Evolutionary conservation across 1,140 invertebrate species (phyloP).

Genomic region (Penaeus vannamei): DNA sequence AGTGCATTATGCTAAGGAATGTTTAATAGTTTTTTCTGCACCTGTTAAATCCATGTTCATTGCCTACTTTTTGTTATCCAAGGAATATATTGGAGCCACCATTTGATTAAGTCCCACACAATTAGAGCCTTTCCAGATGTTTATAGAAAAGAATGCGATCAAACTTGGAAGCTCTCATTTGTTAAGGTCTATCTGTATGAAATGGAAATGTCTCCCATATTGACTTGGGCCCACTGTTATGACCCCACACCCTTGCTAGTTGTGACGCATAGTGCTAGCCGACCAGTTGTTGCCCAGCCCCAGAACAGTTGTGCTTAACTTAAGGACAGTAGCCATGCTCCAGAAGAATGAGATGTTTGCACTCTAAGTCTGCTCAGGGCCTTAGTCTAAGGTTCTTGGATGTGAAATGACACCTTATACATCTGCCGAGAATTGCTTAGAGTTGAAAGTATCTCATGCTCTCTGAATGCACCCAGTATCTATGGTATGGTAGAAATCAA

Average conservation of each 20-base stretch:
- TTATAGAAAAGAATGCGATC: too few relatives aligned
- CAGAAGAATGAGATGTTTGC: constrained; percentile 9
- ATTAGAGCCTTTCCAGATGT: too few relatives aligned
- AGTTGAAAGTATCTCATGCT: constrained; percentile 5
- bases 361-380: neutral
- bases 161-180: too few relatives aligned
- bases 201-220: too few relatives aligned
- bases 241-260: constrained; percentile 32
- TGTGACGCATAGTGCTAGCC: constrained; percentile 58
- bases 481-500: constrained; percentile 3
- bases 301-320: constrained; percentile 56
- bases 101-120: too few relatives aligned
- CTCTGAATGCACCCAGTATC: constrained; percentile 51
- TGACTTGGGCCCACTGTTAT: too few relatives aligned
- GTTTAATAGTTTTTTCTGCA: constrained; percentile 55
- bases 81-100: constrained; percentile 22
- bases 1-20: constrained; percentile 57
- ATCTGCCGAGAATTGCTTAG: constrained; percentile 12
- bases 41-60: constrained; percentile 55
- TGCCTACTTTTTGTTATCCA: constrained; percentile 51
- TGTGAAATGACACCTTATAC: too few relatives aligned
- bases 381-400: constrained; percentile 6
- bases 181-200: too few relatives aligned
- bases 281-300: constrained; percentile 52
- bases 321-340: constrained; percentile 61